Evolutionary conservation across 2,113 vertebrate genomes (phyloP).

Genomic region (Tragelaphus scriptus): DNA sequence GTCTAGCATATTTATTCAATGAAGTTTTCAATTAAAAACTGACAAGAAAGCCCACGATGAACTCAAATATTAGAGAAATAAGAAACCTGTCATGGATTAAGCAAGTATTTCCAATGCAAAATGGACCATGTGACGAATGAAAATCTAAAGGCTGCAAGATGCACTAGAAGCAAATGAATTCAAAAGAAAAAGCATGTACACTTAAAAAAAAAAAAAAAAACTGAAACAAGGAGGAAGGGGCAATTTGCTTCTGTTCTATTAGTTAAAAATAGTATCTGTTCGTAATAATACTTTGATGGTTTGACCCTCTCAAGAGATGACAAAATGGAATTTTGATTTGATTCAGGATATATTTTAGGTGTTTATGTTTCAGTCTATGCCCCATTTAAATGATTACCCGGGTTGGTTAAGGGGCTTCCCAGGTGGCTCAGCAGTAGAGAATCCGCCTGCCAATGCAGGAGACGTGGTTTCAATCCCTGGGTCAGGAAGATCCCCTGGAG

Average conservation of each 20-base stretch:
- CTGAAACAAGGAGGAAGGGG: background rate
- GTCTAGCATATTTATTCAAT: background rate
- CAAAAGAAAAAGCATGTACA: constrained; percentile 42
- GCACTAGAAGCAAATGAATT: background rate
- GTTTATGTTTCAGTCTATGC: background rate
- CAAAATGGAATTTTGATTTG: constrained; percentile 14
- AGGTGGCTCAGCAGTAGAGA: background rate
- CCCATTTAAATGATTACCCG: background rate
- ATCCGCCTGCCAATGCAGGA: background rate
- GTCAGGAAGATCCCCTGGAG: background rate
- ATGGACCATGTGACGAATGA: background rate
- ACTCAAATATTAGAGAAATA: constrained; percentile 49
- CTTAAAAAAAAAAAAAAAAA: background rate
- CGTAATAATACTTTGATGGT: background rate
- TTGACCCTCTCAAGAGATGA: background rate
- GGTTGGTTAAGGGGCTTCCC: background rate
- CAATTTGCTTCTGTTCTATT: background rate
- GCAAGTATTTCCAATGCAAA: constrained; percentile 44
- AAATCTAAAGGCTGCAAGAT: constrained; percentile 4
- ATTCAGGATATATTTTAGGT: background rate
- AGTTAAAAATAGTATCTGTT: background rate
- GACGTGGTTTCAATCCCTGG: rapidly evolving
- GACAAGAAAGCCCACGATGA: constrained; percentile 37
- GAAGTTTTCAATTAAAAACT: constrained; percentile 67
- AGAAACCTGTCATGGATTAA: constrained; percentile 25